phyloP scores from a whole-genome alignment of 2,113 vertebrate species.

The Dipodomys spectabilis region DNA sequence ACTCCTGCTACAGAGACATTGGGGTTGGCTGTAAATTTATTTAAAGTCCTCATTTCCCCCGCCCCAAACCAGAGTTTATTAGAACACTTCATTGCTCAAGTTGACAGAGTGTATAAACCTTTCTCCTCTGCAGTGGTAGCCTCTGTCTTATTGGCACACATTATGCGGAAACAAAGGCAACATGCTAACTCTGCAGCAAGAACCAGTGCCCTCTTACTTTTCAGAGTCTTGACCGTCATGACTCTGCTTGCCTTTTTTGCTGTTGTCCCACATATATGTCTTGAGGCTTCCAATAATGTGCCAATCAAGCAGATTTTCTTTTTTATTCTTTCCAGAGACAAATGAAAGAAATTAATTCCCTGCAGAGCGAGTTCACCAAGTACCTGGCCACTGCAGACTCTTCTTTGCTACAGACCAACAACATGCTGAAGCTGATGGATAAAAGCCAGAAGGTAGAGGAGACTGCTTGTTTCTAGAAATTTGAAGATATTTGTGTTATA shows the following conservation, averaged over 20 bases:
- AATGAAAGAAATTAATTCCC: slow-evolving; percentile 85
- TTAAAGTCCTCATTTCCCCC: neutral
- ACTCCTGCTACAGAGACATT: too few species aligned
- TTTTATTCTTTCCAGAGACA: slow-evolving; percentile 86
- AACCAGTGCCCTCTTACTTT: neutral
- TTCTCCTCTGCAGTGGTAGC: neutral
- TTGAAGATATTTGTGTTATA: neutral
- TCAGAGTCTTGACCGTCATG: neutral
- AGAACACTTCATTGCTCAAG: neutral
- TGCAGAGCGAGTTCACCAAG: slow-evolving; percentile 85
- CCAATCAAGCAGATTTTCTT: neutral
- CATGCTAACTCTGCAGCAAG: neutral
- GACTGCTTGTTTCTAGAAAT: neutral
- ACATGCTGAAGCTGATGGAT: slow-evolving; percentile 84
- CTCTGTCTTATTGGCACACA: neutral
- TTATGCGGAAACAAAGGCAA: neutral
- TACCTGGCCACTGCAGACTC: slow-evolving; percentile 87
- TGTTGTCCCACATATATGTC: neutral
- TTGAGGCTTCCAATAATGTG: neutral
- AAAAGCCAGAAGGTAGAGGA: slow-evolving; percentile 91
- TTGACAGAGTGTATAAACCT: neutral
- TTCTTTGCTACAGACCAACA: slow-evolving; percentile 88
- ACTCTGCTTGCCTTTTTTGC: neutral
- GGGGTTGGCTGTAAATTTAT: neutral
- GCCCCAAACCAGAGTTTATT: neutral